Evolutionary conservation across 2,888 invertebrate genomes (phyloP).

Genomic region (Drosophila longiperda): DNA sequence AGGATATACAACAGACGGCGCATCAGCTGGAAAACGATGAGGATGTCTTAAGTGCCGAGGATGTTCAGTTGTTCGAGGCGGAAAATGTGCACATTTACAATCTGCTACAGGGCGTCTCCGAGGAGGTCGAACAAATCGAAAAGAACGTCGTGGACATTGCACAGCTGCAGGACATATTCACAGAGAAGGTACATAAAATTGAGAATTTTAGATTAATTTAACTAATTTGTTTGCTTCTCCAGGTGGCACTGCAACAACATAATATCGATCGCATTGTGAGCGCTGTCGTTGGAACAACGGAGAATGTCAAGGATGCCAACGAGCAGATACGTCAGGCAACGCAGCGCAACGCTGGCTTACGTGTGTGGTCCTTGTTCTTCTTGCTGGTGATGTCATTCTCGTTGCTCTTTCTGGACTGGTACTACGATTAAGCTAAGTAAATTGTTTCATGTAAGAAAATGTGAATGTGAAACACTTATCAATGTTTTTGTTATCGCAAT

Average conservation of each 20-base stretch:
- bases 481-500: slow-evolving; percentile 53
- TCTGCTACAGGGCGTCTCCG: slow-evolving; percentile 94
- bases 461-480: slow-evolving; percentile 31
- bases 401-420: slow-evolving; percentile 98
- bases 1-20: slow-evolving; percentile 82
- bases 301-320: slow-evolving; percentile 98
- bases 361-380: slow-evolving; percentile 98
- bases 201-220: neutral
- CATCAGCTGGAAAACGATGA: slow-evolving; percentile 78
- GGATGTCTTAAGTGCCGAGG: slow-evolving; percentile 91
- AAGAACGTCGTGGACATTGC: slow-evolving; percentile 98
- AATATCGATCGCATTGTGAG: slow-evolving; percentile 96
- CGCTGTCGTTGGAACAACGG: slow-evolving; percentile 95
- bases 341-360: slow-evolving; percentile 96
- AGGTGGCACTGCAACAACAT: slow-evolving; percentile 95
- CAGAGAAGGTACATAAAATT: slow-evolving; percentile 90
- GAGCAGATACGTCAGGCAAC: slow-evolving; percentile 98
- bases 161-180: slow-evolving; percentile 97
- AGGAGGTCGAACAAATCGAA: slow-evolving; percentile 95
- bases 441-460: slow-evolving; percentile 33
- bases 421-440: slow-evolving; percentile 90
- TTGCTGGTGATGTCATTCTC: slow-evolving; percentile 98
- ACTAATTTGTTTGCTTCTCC: slow-evolving; percentile 5
- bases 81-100: slow-evolving; percentile 95
- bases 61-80: slow-evolving; percentile 95